A percentile compares a stretch with the other conserved stretches of the same genome.
phyloP scores from a whole-genome alignment of 2,797 vertebrate species.

The Geotria australis region DNA sequence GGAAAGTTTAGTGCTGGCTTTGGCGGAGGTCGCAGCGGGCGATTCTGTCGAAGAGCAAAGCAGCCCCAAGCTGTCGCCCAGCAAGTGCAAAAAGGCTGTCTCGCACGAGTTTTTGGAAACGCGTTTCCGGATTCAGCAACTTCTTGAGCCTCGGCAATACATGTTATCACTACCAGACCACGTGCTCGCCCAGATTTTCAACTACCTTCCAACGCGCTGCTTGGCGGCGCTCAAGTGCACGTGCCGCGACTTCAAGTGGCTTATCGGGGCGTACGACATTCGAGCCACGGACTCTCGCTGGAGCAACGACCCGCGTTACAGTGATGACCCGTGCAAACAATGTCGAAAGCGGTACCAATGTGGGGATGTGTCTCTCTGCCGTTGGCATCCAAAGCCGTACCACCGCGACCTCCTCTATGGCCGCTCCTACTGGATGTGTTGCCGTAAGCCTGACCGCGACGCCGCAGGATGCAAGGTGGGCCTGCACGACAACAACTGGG shows the following conservation, averaged over 20 bases:
- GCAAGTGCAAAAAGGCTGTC: constrained; percentile 10
- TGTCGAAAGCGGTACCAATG: constrained; percentile 55
- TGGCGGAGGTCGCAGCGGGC: too few relatives aligned
- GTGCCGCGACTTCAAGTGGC: constrained; percentile 53
- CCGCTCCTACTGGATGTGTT: constrained; percentile 97
- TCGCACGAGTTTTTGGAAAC: constrained; percentile 87
- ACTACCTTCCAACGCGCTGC: constrained; percentile 47
- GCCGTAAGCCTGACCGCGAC: constrained; percentile 48
- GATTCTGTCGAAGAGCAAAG: too few relatives aligned
- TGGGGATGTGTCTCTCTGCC: constrained; percentile 72
- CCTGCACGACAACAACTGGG: constrained; percentile 89
- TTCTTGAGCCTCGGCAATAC: constrained; percentile 73
- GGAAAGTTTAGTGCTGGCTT: too few relatives aligned
- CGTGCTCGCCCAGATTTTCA: constrained; percentile 68
- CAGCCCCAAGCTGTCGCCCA: background rate
- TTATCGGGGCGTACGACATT: constrained; percentile 64
- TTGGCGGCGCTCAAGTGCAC: constrained; percentile 76
- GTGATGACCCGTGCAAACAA: constrained; percentile 88
- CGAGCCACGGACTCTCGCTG: constrained; percentile 55
- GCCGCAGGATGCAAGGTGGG: constrained; percentile 63
- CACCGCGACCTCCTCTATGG: constrained; percentile 97
- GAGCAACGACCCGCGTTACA: constrained; percentile 65
- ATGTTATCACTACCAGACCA: constrained; percentile 72
- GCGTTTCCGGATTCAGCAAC: constrained; percentile 71
- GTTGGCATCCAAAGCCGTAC: constrained; percentile 96